Evolutionary conservation across 2,113 vertebrate genomes (phyloP), one percentile per base, ranked within the genome.

Genomic region (Corydoras maculifer): DNA sequence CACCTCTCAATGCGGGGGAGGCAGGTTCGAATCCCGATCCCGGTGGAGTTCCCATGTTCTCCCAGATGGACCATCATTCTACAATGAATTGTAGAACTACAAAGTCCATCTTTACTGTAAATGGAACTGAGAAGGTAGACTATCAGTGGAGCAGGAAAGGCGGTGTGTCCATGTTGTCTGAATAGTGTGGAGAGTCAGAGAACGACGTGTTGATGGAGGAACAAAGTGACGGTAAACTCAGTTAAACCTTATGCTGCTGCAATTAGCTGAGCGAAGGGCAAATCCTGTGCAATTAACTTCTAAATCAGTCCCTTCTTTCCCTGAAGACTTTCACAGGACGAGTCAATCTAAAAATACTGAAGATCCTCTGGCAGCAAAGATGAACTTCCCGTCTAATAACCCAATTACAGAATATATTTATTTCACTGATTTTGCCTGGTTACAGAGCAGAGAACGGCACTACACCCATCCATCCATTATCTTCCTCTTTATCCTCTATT

Each of bases 321-420:
- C 84, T 25, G 75, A 77, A 82, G 85, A 78, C 80, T 77, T 64
- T 29, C 71, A 77, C 73, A 82, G 78, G 49, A 84, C 85, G 78
- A 76, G 81, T 78, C 73, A 75, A 50, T 64, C 84, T 86, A 88
- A 84, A 86, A 85, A 85, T 87, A 87, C 74, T 74, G 68, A 61
- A 62, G 58, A 55, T 53, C 49, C 35, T 62, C 18, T 53, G 51
- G 67, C 18, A 61, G 57, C 58, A 68, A 49, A 35, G 48, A 76
- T 76, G 72, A 77, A 53, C 62, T 0, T 43, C 78, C 62, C 32
- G 8, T 59, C 58, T 35, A 55, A 48, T 65, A 53, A 53, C 51
- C 65, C 18, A 74, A 70, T 66, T 60, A 58, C 68, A 67, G 70
- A 74, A 73, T 31, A 77, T 70, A 65, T 14, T 32, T 43, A 43